phyloP scores from a whole-genome alignment of 2,797 vertebrate species.

The Semaprochilodus insignis region DNA sequence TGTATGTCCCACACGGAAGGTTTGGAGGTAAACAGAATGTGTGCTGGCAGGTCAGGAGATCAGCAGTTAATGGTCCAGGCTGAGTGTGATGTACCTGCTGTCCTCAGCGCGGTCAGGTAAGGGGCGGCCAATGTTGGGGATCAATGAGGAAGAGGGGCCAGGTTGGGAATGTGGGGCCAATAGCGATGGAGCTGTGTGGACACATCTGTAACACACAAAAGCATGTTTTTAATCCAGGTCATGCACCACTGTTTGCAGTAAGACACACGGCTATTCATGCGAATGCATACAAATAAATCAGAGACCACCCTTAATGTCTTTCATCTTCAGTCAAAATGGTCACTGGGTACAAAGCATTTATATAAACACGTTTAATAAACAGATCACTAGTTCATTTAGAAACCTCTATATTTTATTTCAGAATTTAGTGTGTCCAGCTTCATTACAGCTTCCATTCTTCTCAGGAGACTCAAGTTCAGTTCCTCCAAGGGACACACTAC shows the following conservation, averaged over 20 bases:
- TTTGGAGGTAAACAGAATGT: conserved; percentile 24
- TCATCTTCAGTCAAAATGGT: no score
- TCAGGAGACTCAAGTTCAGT: no score
- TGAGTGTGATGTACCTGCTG: conserved; percentile 70
- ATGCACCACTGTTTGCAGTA: not conserved
- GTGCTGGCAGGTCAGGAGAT: conserved; percentile 13
- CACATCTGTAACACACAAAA: conserved; percentile 70
- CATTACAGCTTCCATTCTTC: no score
- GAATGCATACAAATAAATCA: no score
- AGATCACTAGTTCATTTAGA: no score
- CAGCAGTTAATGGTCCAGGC: conserved; percentile 21
- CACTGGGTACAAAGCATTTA: no score
- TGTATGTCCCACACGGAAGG: not conserved
- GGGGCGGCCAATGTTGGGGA: conserved; percentile 28
- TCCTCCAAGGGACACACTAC: no score
- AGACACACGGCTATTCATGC: not conserved
- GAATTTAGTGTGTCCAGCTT: no score
- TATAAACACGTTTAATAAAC: no score
- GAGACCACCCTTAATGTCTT: not conserved
- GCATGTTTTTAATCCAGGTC: conserved; percentile 6
- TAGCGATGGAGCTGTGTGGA: conserved; percentile 58
- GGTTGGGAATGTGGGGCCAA: conserved; percentile 45
- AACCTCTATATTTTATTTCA: no score
- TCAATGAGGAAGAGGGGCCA: not conserved
- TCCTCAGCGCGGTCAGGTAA: conserved; percentile 59